Conservation (phyloP, 2,888 invertebrate genomes). For the Apotomis betuletana region DNA sequence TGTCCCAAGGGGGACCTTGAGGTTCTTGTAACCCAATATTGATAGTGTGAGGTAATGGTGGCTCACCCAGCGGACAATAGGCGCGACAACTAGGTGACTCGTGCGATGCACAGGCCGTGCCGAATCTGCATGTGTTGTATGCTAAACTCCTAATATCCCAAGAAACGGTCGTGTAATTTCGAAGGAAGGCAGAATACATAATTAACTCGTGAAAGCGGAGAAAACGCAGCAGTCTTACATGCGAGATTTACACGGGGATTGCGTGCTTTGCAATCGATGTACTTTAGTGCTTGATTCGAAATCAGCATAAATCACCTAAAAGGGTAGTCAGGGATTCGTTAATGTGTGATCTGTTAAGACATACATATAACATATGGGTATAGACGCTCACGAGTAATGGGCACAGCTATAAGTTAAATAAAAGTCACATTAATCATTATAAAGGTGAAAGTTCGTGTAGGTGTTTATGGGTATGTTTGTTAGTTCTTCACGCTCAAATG, state of each 20-base stretch:
- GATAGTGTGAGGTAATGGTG: constrained; percentile 82
- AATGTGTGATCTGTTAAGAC: too few relatives aligned
- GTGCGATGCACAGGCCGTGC: constrained; percentile 76
- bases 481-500: too few relatives aligned
- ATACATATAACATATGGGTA: too few relatives aligned
- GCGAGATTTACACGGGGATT: constrained; percentile 27
- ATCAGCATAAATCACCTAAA: neutral
- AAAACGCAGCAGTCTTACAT: constrained; percentile 30
- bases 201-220: constrained; percentile 47
- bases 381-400: too few relatives aligned
- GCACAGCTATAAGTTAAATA: too few relatives aligned
- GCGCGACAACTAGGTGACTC: constrained; percentile 82
- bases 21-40: constrained; percentile 83
- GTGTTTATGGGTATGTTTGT: too few relatives aligned
- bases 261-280: constrained; percentile 14
- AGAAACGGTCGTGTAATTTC: constrained; percentile 51
- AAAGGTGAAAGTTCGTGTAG: too few relatives aligned
- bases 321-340: neutral
- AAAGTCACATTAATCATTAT: too few relatives aligned
- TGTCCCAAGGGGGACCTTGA: constrained; percentile 81
- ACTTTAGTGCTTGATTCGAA: neutral
- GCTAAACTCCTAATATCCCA: constrained; percentile 42
- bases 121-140: constrained; percentile 50
- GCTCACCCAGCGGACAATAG: constrained; percentile 82
- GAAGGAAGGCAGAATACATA: constrained; percentile 48